A percentile compares a stretch with the other conserved stretches of the same genome.
Evolutionary conservation across 2,113 vertebrate species (phyloP).

Genomic region (Lophochroa leadbeateri): DNA sequence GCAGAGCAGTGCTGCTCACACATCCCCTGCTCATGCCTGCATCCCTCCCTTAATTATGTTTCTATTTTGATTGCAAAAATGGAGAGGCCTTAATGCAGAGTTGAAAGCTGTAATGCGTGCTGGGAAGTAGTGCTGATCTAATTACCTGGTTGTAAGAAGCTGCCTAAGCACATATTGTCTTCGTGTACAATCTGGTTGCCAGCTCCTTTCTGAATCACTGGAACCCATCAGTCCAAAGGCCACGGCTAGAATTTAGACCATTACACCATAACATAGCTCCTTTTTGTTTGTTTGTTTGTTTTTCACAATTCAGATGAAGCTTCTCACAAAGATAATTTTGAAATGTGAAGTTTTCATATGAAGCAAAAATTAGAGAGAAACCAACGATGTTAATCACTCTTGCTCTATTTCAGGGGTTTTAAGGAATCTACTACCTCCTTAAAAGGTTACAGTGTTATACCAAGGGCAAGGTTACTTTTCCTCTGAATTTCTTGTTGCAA

Average conservation of each 20-base stretch:
- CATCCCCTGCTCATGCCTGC: neutral
- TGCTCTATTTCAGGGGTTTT: neutral
- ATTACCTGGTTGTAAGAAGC: neutral
- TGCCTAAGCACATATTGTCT: neutral
- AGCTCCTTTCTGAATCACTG: neutral
- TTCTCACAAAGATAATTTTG: neutral
- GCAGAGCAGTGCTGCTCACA: neutral
- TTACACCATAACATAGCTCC: neutral
- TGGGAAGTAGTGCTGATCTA: neutral
- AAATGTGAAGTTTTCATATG: fast-evolving
- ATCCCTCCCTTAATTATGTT: neutral
- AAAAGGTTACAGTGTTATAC: neutral
- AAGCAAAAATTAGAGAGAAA: neutral
- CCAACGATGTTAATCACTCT: neutral
- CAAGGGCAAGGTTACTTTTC: neutral
- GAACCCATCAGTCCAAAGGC: neutral
- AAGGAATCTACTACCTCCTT: neutral
- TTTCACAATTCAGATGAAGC: neutral
- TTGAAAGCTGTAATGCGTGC: neutral
- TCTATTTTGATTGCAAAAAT: neutral
- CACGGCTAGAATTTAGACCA: neutral
- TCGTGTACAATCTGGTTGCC: neutral
- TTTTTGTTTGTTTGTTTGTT: neutral
- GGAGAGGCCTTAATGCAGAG: neutral
- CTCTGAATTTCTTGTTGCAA: neutral